Percentiles rank a stretch among this genome's conserved stretches.
phyloP scores from a whole-genome alignment of 2,888 invertebrate genomes.

The Drosophila buzzatii region DNA sequence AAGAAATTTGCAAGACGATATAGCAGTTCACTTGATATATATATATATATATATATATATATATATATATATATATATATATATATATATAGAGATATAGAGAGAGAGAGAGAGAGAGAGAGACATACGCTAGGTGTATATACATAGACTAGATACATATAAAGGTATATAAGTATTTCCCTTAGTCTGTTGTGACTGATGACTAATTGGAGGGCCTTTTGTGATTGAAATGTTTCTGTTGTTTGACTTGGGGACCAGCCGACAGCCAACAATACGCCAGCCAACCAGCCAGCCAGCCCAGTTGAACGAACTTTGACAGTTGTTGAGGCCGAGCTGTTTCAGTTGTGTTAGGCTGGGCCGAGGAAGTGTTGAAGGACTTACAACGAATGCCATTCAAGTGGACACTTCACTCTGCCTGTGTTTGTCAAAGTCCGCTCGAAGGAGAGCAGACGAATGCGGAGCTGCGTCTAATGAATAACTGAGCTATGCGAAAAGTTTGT shows the following conservation, averaged over 20 bases:
- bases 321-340: constrained; percentile 14
- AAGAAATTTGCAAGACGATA: constrained; percentile 66
- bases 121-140: neutral
- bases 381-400: constrained; percentile 34
- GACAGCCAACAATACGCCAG: neutral
- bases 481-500: constrained; percentile 27
- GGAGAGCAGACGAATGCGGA: neutral
- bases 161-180: neutral
- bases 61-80: too few relatives aligned
- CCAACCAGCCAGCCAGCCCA: constrained; percentile 5
- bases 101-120: neutral
- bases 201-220: constrained; percentile 54
- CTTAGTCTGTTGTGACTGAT: constrained; percentile 45
- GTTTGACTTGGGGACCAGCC: constrained; percentile 33
- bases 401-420: constrained; percentile 13
- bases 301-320: constrained; percentile 49
- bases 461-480: constrained; percentile 27
- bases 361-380: constrained; percentile 52
- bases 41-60: too few relatives aligned
- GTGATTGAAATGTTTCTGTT: constrained; percentile 33
- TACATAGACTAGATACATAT: neutral
- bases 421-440: neutral
- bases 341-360: constrained; percentile 5
- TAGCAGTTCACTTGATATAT: neutral
- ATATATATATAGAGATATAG: too few relatives aligned